Conservation (phyloP, 1,140 invertebrate species). For the Halyomorpha halys region DNA sequence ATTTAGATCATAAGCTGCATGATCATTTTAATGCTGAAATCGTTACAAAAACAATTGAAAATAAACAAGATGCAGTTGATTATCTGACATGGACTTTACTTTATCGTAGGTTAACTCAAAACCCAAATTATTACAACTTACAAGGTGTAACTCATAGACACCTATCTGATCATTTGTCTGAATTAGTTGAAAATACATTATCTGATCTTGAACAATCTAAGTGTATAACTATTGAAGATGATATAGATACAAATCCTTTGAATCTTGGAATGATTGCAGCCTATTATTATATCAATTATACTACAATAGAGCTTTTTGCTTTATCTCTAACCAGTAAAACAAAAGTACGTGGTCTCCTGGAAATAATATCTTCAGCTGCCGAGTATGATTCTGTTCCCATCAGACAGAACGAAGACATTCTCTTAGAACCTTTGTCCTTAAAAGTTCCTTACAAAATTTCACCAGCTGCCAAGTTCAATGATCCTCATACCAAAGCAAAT, state of each 20-base stretch:
- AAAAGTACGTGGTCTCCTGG: conserved; percentile 90
- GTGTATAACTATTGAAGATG: conserved; percentile 96
- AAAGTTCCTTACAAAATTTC: conserved; percentile 68
- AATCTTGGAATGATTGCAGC: conserved; percentile 99
- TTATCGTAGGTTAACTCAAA: conserved; percentile 92
- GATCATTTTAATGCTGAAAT: conserved; percentile 99
- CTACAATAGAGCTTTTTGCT: conserved; percentile 97
- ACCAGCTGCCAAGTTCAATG: conserved; percentile 67
- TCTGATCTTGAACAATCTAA: conserved; percentile 94
- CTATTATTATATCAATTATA: conserved; percentile 99
- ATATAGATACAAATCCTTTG: conserved; percentile 90
- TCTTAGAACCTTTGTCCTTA: conserved; percentile 69
- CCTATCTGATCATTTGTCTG: conserved; percentile 95
- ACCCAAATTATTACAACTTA: conserved; percentile 98
- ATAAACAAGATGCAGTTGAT: conserved; percentile 99
- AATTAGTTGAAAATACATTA: conserved; percentile 93
- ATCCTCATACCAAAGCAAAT: conserved; percentile 96
- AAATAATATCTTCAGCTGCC: conserved; percentile 95
- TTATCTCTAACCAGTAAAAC: conserved; percentile 94
- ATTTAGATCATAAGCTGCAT: conserved; percentile 92
- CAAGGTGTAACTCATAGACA: conserved; percentile 94
- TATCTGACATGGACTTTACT: conserved; percentile 99
- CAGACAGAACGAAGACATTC: conserved; percentile 85
- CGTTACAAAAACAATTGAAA: conserved; percentile 98
- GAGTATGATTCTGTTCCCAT: conserved; percentile 94